Evolutionary conservation across 2,888 invertebrate species (phyloP).

Genomic region (Caradrina kadenii): DNA sequence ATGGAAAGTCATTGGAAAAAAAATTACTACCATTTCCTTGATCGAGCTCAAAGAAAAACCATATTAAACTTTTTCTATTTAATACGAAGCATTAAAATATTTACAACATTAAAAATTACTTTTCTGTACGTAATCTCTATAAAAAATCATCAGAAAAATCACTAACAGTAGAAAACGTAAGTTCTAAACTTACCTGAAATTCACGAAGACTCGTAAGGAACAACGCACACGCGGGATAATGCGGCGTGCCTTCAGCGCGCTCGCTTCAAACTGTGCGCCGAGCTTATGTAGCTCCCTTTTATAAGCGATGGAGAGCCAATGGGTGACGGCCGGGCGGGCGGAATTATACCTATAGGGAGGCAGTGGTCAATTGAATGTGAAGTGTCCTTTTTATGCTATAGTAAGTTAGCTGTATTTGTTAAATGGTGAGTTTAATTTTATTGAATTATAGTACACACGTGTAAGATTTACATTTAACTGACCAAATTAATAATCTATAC

Average conservation of each 20-base stretch:
- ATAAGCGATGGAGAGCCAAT: constrained; percentile 56
- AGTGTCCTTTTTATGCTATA: neutral
- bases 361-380: constrained; percentile 46
- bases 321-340: constrained; percentile 57
- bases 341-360: constrained; percentile 28
- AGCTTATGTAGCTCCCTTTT: constrained; percentile 48
- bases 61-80: neutral
- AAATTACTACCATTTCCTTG: neutral
- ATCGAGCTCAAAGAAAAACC: neutral
- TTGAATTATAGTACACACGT: neutral
- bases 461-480: too few species aligned
- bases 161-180: neutral
- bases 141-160: neutral
- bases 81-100: neutral
- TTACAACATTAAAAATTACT: too few species aligned
- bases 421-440: neutral
- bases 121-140: neutral
- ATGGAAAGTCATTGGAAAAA: neutral
- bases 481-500: too few species aligned
- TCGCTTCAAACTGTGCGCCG: constrained; percentile 54
- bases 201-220: constrained; percentile 49
- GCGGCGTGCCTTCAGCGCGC: constrained; percentile 55
- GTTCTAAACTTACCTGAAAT: constrained; percentile 61
- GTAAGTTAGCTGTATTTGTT: neutral
- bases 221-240: constrained; percentile 45